These are phyloP conservation scores for Rhopilema esculentum DNA, from an alignment of 30 jellyfish, hydroid and myxozoan species.

Conservation along the genomic window DNA sequence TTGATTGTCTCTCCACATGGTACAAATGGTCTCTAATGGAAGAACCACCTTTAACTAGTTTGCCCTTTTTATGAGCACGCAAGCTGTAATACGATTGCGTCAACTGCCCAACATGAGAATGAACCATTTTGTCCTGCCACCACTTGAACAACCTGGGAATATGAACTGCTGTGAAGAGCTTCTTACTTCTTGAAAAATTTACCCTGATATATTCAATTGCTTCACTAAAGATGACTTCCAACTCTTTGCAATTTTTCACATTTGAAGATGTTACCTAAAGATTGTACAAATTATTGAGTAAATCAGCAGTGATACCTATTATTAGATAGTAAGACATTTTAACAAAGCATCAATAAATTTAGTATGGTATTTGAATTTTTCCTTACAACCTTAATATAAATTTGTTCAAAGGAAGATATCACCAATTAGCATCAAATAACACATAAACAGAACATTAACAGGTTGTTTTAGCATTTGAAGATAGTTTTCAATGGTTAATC, in stretches of 20 bases:
- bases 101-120: conserved; percentile 58
- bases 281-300: conserved; percentile 29
- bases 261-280: conserved; percentile 51
- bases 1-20: conserved; percentile 56
- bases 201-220: conserved; percentile 39
- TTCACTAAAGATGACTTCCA: conserved; percentile 27
- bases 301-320: conserved; percentile 19
- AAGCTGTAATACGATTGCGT: conserved; percentile 41
- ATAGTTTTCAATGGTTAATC: background rate
- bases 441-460: background rate
- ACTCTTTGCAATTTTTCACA: conserved; percentile 44
- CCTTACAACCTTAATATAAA: conserved; percentile 12
- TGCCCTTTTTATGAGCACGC: conserved; percentile 41
- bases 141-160: conserved; percentile 38
- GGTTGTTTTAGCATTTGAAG: background rate
- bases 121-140: conserved; percentile 62
- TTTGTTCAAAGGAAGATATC: background rate
- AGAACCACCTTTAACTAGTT: conserved; percentile 48
- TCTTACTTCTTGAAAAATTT: conserved; percentile 4
- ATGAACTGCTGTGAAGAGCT: conserved; percentile 32
- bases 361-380: conserved; percentile 5
- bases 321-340: conserved; percentile 5
- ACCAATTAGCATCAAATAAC: background rate
- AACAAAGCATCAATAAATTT: background rate
- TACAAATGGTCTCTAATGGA: conserved; percentile 48